Evolutionary conservation across 2,888 invertebrate genomes (phyloP).

Genomic region (Perizoma affinitatum): DNA sequence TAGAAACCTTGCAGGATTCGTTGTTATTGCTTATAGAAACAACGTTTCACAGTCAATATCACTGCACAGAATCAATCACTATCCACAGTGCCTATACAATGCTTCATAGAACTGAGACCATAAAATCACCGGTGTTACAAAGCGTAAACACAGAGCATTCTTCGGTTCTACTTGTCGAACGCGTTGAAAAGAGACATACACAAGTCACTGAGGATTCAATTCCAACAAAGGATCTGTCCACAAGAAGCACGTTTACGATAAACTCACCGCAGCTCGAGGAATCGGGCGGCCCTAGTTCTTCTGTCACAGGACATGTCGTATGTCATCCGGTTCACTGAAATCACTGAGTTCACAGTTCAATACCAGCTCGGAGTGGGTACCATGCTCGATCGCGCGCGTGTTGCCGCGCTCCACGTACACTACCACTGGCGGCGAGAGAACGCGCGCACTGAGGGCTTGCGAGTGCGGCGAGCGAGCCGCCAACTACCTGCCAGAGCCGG

Average conservation of each 20-base stretch:
- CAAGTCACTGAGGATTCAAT: constrained; percentile 77
- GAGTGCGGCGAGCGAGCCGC: constrained; percentile 56
- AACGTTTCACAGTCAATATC: constrained; percentile 45
- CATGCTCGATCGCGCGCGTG: constrained; percentile 71
- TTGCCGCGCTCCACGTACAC: constrained; percentile 77
- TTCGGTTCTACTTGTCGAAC: constrained; percentile 55
- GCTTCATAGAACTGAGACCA: constrained; percentile 30
- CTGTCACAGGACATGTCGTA: constrained; percentile 82
- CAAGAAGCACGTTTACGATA: constrained; percentile 69
- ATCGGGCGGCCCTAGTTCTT: constrained; percentile 80
- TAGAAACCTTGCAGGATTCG: constrained; percentile 40
- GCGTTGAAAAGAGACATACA: constrained; percentile 76
- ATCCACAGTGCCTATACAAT: constrained; percentile 35
- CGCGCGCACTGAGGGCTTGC: constrained; percentile 78
- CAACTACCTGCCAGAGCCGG: constrained; percentile 75
- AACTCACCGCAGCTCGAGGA: constrained; percentile 83
- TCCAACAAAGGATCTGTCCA: constrained; percentile 66
- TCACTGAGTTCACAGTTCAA: constrained; percentile 66
- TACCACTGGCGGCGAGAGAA: constrained; percentile 81
- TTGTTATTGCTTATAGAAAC: constrained; percentile 42
- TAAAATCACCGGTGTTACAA: constrained; percentile 31
- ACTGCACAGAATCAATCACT: constrained; percentile 37
- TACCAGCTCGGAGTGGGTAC: constrained; percentile 62
- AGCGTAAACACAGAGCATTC: constrained; percentile 37
- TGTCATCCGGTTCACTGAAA: constrained; percentile 65